Conservation (phyloP, 2,113 vertebrate genomes). For the Syngnathus floridae region DNA sequence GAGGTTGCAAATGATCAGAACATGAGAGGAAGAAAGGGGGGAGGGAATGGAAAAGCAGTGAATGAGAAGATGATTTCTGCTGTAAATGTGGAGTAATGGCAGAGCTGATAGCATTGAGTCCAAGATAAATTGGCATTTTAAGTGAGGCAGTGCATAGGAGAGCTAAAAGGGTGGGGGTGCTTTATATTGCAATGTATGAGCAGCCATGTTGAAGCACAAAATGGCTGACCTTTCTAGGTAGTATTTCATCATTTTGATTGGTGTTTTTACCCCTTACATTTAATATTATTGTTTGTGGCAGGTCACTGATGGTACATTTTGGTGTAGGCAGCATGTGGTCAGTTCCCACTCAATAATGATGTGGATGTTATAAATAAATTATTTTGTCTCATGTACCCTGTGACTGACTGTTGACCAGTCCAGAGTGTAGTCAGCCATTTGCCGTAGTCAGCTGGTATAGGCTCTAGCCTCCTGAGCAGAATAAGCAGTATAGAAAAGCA, state of each 20-base stretch:
- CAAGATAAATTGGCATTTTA: conserved; percentile 70
- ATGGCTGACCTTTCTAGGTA: conserved; percentile 60
- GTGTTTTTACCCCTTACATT: background rate
- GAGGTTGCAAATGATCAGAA: conserved; percentile 29
- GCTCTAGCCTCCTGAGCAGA: no score
- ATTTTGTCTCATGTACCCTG: background rate
- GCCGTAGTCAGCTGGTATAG: no score
- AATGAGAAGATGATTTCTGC: conserved; percentile 52
- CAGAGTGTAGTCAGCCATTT: no score
- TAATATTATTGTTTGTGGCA: conserved; percentile 16
- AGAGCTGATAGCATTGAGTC: conserved; percentile 65
- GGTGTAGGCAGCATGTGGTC: background rate
- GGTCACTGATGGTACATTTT: background rate
- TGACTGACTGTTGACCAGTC: no score
- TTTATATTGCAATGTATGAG: conserved; percentile 58
- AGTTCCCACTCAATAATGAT: background rate
- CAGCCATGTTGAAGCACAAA: conserved; percentile 69
- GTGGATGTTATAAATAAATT: background rate
- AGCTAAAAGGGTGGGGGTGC: conserved; percentile 37
- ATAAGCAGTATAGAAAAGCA: no score
- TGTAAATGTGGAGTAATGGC: conserved; percentile 65
- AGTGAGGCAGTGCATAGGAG: conserved; percentile 56
- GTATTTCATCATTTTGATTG: conserved; percentile 36
- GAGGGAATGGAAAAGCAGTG: conserved; percentile 2
- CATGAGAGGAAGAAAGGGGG: conserved; percentile 4